Evolutionary conservation across 2,888 invertebrate species (phyloP).

Genomic region (Incurvaria masculella): DNA sequence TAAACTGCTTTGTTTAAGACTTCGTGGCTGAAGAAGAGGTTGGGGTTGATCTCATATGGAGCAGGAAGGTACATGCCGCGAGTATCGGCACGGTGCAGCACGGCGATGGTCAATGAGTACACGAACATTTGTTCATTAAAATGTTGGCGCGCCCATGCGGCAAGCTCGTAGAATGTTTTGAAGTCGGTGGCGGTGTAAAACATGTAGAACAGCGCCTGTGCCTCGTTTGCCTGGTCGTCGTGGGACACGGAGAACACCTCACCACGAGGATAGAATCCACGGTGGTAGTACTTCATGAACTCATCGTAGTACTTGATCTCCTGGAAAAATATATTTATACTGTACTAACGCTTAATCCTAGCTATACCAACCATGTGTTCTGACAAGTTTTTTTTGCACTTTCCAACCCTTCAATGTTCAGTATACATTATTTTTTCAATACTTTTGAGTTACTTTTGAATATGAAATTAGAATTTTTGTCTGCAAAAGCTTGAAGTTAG

Average conservation of each 20-base stretch:
- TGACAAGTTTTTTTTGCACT: no score
- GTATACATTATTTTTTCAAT: no score
- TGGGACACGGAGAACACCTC: slow-evolving; percentile 28
- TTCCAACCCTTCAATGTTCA: no score
- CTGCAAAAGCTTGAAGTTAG: no score
- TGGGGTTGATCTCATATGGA: slow-evolving; percentile 61
- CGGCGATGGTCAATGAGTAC: slow-evolving; percentile 52
- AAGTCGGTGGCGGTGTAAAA: slow-evolving; percentile 60
- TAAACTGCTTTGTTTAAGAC: slow-evolving; percentile 54
- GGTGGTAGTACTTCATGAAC: slow-evolving; percentile 34
- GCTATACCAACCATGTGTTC: no score
- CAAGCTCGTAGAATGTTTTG: slow-evolving; percentile 55
- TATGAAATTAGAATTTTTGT: no score
- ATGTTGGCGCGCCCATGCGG: slow-evolving; percentile 56
- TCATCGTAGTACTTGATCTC: slow-evolving; percentile 36
- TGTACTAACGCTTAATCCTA: no score
- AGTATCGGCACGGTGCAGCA: slow-evolving; percentile 52
- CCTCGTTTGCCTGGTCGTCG: slow-evolving; percentile 23
- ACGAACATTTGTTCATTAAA: slow-evolving; percentile 61
- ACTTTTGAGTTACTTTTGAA: no score
- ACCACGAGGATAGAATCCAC: slow-evolving; percentile 33
- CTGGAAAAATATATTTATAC: slow-evolving; percentile 21
- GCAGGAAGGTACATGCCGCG: slow-evolving; percentile 56
- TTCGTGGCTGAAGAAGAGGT: slow-evolving; percentile 57
- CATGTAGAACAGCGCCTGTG: slow-evolving; percentile 39